Conservation (phyloP, 2,113 vertebrate genomes). For the Elephantulus edwardii region DNA sequence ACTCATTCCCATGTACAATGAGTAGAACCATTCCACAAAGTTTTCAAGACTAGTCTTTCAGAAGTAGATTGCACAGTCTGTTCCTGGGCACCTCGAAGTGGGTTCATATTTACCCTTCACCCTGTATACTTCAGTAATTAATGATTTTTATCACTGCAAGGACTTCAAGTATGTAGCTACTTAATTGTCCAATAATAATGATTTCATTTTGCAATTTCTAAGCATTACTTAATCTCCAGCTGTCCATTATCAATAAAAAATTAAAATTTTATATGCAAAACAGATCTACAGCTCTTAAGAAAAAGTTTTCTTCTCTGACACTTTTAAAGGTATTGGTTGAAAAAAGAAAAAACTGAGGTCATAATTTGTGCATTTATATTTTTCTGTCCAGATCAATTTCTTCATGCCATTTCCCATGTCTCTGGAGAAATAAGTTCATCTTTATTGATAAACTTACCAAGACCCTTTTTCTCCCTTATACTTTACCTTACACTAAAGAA, state of each 20-base stretch:
- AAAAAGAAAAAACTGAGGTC: too few species aligned
- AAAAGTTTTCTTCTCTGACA: not conserved
- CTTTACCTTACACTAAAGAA: not conserved
- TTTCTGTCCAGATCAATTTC: not conserved
- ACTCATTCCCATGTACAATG: too few species aligned
- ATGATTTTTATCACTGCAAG: too few species aligned
- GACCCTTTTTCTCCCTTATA: not conserved
- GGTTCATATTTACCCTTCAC: too few species aligned
- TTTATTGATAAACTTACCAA: not conserved
- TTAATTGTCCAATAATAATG: too few species aligned
- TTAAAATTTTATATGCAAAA: conserved; percentile 10
- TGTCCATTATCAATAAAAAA: not conserved
- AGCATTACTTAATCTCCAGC: conserved; percentile 15
- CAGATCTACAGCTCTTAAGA: conserved; percentile 2
- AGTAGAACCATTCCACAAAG: too few species aligned
- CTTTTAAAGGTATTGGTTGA: not conserved
- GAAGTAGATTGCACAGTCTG: too few species aligned
- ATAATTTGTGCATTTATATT: not conserved
- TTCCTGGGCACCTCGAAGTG: too few species aligned
- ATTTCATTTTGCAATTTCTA: not conserved
- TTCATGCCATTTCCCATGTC: conserved; percentile 9
- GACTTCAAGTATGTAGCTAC: too few species aligned
- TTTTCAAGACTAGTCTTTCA: too few species aligned
- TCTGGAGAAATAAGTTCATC: not conserved
- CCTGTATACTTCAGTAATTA: too few species aligned